phyloP scores from a whole-genome alignment of 2,888 invertebrate genomes.

The Ctena decussata region DNA sequence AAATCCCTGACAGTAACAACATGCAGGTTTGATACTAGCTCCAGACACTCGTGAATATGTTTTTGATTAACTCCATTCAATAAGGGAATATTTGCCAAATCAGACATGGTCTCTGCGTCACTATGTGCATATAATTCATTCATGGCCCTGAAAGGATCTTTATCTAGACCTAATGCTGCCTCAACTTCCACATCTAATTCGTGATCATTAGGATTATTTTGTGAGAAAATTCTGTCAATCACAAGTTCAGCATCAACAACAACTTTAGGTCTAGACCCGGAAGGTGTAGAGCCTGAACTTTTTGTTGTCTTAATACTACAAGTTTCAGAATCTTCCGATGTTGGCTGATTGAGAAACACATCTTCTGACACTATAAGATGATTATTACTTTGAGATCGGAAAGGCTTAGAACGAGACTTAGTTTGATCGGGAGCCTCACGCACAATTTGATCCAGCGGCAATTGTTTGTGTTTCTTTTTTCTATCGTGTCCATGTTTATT shows the following conservation, averaged over 20 bases:
- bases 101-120: slow-evolving; percentile 35
- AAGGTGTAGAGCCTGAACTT: slow-evolving; percentile 59
- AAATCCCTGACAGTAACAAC: slow-evolving; percentile 76
- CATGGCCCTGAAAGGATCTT: slow-evolving; percentile 64
- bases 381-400: slow-evolving; percentile 59
- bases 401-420: slow-evolving; percentile 37
- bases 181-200: slow-evolving; percentile 62
- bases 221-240: slow-evolving; percentile 77
- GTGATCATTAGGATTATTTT: slow-evolving; percentile 41
- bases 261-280: slow-evolving; percentile 57
- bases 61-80: slow-evolving; percentile 74
- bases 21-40: slow-evolving; percentile 70
- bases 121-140: slow-evolving; percentile 33
- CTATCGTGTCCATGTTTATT: slow-evolving; percentile 32
- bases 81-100: slow-evolving; percentile 66
- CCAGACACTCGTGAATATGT: slow-evolving; percentile 76
- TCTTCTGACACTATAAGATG: slow-evolving; percentile 67
- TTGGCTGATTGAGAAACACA: slow-evolving; percentile 70
- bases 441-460: slow-evolving; percentile 76
- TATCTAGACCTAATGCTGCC: slow-evolving; percentile 68
- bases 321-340: slow-evolving; percentile 74
- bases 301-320: slow-evolving; percentile 68
- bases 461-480: slow-evolving; percentile 48
- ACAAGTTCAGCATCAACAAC: slow-evolving; percentile 74
- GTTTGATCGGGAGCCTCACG: slow-evolving; percentile 76